phyloP scores from a whole-genome alignment of 2,113 vertebrate species.

The Baryphthengus martii region DNA sequence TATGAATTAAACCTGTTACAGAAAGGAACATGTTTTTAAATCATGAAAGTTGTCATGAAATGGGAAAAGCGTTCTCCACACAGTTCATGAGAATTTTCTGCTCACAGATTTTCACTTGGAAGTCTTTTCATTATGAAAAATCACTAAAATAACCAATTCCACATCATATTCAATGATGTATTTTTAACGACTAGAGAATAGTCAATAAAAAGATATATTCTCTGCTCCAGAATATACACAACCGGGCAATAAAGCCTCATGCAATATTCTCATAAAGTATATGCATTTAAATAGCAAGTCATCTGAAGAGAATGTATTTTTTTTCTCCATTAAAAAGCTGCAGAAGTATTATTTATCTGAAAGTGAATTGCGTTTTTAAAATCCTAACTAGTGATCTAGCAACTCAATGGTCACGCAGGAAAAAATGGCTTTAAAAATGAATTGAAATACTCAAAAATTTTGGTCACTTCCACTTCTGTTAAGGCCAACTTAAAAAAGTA shows the following conservation, averaged over 20 bases:
- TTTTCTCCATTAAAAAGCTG: not conserved
- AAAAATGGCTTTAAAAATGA: not conserved
- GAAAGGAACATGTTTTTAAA: constrained; percentile 47
- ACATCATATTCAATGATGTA: not conserved
- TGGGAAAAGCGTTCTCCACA: not conserved
- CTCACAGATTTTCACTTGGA: not conserved
- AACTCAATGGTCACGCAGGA: not conserved
- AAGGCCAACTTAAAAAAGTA: not conserved
- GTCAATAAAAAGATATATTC: not conserved
- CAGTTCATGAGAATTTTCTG: not conserved
- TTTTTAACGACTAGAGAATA: not conserved
- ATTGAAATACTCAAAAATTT: not conserved
- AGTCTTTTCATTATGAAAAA: not conserved
- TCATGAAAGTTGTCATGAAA: not conserved
- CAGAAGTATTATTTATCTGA: not conserved
- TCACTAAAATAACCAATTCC: not conserved
- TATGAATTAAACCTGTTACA: constrained; percentile 45
- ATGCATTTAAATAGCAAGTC: not conserved
- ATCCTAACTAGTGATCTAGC: not conserved
- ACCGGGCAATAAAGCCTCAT: not conserved
- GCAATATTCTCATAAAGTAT: not conserved
- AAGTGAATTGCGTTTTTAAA: not conserved
- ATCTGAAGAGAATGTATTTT: not conserved
- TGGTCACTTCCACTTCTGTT: not conserved
- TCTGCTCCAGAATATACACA: not conserved